Conservation (phyloP, 2,888 invertebrate genomes). For the Drosophila nigricruria region DNA sequence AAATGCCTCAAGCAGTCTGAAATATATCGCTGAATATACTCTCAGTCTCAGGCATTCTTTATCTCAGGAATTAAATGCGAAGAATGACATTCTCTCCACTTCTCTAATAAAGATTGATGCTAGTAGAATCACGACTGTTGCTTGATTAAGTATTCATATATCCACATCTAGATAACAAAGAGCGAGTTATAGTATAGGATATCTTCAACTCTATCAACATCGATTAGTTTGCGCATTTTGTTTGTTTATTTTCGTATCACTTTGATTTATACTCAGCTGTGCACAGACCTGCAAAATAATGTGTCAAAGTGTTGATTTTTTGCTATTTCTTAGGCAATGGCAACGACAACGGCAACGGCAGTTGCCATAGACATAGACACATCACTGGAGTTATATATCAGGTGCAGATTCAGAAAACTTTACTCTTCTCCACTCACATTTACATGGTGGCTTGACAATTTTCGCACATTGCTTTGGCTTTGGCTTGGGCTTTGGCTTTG, state of each 20-base stretch:
- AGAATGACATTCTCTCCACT: neutral
- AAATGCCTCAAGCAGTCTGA: neutral
- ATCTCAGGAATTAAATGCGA: no score
- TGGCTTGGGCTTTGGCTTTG: constrained; percentile 31
- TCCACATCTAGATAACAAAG: neutral
- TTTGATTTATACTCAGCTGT: constrained; percentile 73
- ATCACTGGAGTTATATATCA: constrained; percentile 23
- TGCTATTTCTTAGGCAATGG: constrained; percentile 60
- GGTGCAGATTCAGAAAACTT: constrained; percentile 28
- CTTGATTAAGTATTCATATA: neutral
- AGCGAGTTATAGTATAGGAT: neutral
- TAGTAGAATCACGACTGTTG: neutral
- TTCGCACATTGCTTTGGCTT: constrained; percentile 54
- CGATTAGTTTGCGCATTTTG: neutral
- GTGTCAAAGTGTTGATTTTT: constrained; percentile 69
- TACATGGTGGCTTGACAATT: constrained; percentile 51
- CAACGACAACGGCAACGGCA: constrained; percentile 5
- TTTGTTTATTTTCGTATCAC: constrained; percentile 31
- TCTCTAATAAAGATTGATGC: neutral
- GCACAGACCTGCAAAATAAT: constrained; percentile 74
- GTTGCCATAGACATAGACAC: constrained; percentile 12
- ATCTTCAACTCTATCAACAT: neutral
- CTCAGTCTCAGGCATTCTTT: no score
- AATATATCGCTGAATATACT: neutral
- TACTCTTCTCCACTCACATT: constrained; percentile 14